Evolutionary conservation across 2,797 vertebrate species (phyloP).

Genomic region (Chiropotes sagulatus): DNA sequence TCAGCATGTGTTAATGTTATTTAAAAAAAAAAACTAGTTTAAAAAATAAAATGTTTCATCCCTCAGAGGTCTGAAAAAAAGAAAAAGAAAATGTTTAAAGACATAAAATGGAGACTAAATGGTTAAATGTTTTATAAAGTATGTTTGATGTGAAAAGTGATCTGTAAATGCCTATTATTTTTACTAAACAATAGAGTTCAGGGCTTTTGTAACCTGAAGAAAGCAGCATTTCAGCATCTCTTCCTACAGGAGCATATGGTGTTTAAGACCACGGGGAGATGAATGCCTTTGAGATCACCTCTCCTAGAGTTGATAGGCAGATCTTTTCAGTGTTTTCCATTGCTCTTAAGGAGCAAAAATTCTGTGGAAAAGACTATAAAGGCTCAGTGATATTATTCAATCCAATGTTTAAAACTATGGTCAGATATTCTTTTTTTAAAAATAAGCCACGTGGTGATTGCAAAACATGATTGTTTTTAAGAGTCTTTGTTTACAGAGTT

Average conservation of each 20-base stretch:
- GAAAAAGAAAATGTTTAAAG: constrained; percentile 18
- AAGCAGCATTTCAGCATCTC: constrained; percentile 68
- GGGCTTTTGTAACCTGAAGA: constrained; percentile 76
- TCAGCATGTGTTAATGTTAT: background rate
- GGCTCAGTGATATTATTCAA: constrained; percentile 34
- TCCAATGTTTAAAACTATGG: constrained; percentile 61
- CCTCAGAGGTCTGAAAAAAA: background rate
- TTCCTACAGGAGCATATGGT: constrained; percentile 70
- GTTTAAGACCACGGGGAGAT: constrained; percentile 50
- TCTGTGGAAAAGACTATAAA: constrained; percentile 49
- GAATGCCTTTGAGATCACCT: constrained; percentile 59
- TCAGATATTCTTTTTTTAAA: constrained; percentile 68
- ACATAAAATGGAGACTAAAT: constrained; percentile 46
- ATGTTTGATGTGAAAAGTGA: constrained; percentile 72
- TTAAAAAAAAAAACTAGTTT: background rate
- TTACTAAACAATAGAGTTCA: constrained; percentile 69
- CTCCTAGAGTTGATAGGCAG: constrained; percentile 36
- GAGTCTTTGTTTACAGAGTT: constrained; percentile 67
- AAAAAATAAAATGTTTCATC: constrained; percentile 6
- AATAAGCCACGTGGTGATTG: constrained; percentile 71
- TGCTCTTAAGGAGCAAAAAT: constrained; percentile 46
- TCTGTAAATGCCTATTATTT: constrained; percentile 77
- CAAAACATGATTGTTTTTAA: constrained; percentile 68
- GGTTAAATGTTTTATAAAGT: constrained; percentile 70
- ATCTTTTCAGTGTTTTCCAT: constrained; percentile 49